Conservation (phyloP, 2,113 vertebrate genomes). For the Psettodes erumei region DNA sequence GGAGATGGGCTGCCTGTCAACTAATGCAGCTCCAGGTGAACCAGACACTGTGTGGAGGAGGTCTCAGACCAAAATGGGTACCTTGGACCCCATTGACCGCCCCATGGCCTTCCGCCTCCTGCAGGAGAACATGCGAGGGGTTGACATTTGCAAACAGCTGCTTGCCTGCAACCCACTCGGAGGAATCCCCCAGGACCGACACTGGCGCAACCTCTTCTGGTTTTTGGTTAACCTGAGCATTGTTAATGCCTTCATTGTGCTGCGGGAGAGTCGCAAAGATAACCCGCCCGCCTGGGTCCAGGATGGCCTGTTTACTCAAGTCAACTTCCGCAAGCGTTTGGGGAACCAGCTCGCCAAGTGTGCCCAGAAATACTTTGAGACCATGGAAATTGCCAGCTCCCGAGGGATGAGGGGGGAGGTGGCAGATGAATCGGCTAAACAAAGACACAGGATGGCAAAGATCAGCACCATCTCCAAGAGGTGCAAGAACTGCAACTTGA, state of each 20-base stretch:
- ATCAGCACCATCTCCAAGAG: conserved; percentile 68
- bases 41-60: conserved; percentile 81
- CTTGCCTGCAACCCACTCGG: conserved; percentile 83
- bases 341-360: conserved; percentile 80
- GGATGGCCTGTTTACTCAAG: conserved; percentile 80
- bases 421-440: not conserved
- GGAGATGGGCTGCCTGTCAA: conserved; percentile 83
- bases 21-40: conserved; percentile 73
- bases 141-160: conserved; percentile 85
- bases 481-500: conserved; percentile 77
- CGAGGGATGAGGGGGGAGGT: not conserved
- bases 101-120: conserved; percentile 82
- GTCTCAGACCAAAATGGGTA: conserved; percentile 69
- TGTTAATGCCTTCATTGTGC: conserved; percentile 84
- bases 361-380: conserved; percentile 56
- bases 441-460: conserved; percentile 73
- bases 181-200: conserved; percentile 74
- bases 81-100: conserved; percentile 75
- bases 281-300: conserved; percentile 80
- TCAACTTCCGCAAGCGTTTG: conserved; percentile 79
- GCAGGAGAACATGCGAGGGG: conserved; percentile 86
- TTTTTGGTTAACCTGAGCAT: conserved; percentile 83
- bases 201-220: conserved; percentile 84
- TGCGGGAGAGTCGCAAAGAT: conserved; percentile 81
- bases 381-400: conserved; percentile 21